A percentile compares a stretch with the other conserved stretches of the same genome.
These are phyloP conservation scores for Gorsachius goisagi DNA, from an alignment of 2,113 vertebrate genomes.

Conservation along the genomic window DNA sequence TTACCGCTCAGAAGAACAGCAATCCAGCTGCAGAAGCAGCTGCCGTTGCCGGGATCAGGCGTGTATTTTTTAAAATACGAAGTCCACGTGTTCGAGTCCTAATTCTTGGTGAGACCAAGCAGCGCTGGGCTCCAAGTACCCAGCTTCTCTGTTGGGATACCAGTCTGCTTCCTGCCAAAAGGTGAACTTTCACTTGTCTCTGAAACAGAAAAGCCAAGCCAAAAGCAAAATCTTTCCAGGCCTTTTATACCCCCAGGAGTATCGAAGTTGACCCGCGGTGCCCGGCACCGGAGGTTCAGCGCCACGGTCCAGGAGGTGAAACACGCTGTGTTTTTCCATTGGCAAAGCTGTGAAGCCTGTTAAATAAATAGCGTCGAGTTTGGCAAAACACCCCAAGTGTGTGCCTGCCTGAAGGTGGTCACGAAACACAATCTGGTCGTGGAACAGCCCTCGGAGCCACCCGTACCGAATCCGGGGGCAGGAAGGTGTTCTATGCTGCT, in stretches of 20 bases:
- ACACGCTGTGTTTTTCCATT: not conserved
- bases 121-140: not conserved
- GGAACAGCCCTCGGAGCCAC: not conserved
- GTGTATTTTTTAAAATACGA: accelerated
- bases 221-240: not conserved
- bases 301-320: too few species aligned
- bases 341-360: not conserved
- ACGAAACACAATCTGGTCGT: not conserved
- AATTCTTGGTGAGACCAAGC: not conserved
- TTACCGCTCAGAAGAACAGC: not conserved
- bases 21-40: not conserved
- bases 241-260: not conserved
- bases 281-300: not conserved
- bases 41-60: not conserved
- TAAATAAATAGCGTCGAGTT: not conserved
- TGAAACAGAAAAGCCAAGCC: not conserved
- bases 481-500: not conserved
- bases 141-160: not conserved
- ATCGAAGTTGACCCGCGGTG: accelerated
- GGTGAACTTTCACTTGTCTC: not conserved
- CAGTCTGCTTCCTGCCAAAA: accelerated
- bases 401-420: not conserved
- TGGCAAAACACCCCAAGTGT: not conserved
- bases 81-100: accelerated
- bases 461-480: not conserved